phyloP scores from a whole-genome alignment of 2,888 invertebrate species.

The Panopea generosa region DNA sequence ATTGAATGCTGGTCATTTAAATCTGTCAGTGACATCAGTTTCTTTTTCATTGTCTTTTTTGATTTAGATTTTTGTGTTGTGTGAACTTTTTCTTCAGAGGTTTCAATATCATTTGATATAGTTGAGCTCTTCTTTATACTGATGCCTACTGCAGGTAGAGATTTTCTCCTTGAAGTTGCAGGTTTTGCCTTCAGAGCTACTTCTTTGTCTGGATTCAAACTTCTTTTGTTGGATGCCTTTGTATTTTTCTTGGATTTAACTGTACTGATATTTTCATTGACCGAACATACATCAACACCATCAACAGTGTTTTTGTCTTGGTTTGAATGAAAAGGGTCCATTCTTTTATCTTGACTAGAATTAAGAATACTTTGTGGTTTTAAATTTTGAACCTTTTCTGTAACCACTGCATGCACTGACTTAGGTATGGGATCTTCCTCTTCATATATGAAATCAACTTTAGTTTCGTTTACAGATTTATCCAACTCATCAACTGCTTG shows the following conservation, averaged over 20 bases:
- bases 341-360: neutral
- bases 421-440: conserved; percentile 21
- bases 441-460: conserved; percentile 7
- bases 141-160: neutral
- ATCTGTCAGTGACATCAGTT: conserved; percentile 64
- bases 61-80: conserved; percentile 1
- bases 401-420: neutral
- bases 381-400: too few relatives aligned
- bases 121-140: conserved; percentile 2
- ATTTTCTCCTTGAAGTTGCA: too few relatives aligned
- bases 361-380: neutral
- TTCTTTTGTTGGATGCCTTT: neutral
- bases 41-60: conserved; percentile 60
- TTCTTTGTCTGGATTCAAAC: neutral
- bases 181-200: neutral
- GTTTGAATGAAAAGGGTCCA: neutral
- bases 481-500: conserved; percentile 26
- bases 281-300: neutral
- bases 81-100: too few relatives aligned
- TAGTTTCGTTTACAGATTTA: neutral
- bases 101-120: too few relatives aligned
- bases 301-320: neutral
- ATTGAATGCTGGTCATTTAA: conserved; percentile 61
- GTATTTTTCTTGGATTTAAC: conserved; percentile 4
- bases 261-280: conserved; percentile 1